Evolutionary conservation across 2,113 vertebrate species (phyloP).

Genomic region (Sylvilagus bachmani): DNA sequence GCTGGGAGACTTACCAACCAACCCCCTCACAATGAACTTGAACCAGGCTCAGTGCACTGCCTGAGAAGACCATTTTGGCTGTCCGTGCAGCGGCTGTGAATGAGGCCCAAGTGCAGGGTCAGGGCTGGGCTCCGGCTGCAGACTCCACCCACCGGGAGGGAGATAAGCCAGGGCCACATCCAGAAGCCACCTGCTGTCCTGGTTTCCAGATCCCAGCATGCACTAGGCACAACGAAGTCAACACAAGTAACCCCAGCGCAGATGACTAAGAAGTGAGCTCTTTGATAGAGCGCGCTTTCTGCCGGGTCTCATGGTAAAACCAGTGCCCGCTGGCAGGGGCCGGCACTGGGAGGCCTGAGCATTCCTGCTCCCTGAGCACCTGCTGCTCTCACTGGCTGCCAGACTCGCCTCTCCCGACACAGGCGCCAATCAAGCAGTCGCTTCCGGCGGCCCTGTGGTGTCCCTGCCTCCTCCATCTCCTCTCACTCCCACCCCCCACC

Average conservation of each 20-base stretch:
- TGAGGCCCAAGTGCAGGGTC: slow-evolving; percentile 42
- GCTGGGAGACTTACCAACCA: not conserved
- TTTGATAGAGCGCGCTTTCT: not conserved
- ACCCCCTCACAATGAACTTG: not conserved
- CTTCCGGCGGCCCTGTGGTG: rapidly evolving
- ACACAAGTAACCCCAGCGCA: not conserved
- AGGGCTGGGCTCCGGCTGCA: not conserved
- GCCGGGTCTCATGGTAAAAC: not conserved
- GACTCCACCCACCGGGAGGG: not conserved
- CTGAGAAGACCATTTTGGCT: not conserved
- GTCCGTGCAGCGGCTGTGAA: slow-evolving; percentile 26
- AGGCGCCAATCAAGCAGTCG: too few species aligned
- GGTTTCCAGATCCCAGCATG: not conserved
- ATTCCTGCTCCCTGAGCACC: rapidly evolving
- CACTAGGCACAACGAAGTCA: not conserved
- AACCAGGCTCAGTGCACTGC: rapidly evolving
- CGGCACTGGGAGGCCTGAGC: rapidly evolving
- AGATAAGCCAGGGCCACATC: not conserved
- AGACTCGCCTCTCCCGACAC: not conserved
- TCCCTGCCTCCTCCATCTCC: too few species aligned
- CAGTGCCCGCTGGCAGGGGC: rapidly evolving
- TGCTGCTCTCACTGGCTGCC: not conserved
- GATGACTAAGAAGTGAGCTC: not conserved
- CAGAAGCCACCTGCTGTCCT: not conserved
- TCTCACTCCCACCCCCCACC: not conserved